Conservation (phyloP, 2,113 vertebrate genomes). For the Mormyrus iriodes region DNA sequence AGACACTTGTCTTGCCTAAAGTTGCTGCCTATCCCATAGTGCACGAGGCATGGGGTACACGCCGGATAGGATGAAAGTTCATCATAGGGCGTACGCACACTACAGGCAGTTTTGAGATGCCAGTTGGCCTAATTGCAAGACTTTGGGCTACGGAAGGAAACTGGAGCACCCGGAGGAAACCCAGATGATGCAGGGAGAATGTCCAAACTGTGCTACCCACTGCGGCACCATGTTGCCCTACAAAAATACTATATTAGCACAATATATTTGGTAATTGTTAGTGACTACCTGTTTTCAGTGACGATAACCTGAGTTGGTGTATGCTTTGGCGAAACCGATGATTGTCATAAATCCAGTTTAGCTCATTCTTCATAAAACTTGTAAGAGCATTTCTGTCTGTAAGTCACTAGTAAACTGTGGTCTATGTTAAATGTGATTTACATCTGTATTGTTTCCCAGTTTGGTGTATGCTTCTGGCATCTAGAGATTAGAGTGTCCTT, state of each 20-base stretch:
- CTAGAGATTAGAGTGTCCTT: constrained; percentile 53
- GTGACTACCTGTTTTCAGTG: neutral
- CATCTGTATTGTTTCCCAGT: constrained; percentile 7
- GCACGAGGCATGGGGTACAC: neutral
- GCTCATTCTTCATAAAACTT: neutral
- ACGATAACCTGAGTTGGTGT: neutral
- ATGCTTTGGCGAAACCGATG: neutral
- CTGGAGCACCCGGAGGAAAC: neutral
- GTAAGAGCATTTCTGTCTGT: neutral
- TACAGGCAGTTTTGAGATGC: neutral
- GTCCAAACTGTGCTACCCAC: neutral
- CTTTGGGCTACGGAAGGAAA: neutral
- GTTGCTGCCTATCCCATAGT: neutral
- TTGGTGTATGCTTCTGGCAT: constrained; percentile 43
- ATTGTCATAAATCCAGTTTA: neutral
- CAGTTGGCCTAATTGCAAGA: neutral
- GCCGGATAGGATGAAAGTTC: neutral
- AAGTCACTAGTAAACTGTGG: neutral
- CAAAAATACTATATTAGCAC: neutral
- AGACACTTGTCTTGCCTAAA: neutral
- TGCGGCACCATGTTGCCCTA: neutral
- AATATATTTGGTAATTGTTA: neutral
- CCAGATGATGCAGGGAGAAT: neutral
- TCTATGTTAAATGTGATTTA: constrained; percentile 11
- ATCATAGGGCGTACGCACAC: neutral